Percentiles rank a stretch among this genome's conserved stretches.
phyloP scores from a whole-genome alignment of 2,797 vertebrate species.

The Trichosurus vulpecula region DNA sequence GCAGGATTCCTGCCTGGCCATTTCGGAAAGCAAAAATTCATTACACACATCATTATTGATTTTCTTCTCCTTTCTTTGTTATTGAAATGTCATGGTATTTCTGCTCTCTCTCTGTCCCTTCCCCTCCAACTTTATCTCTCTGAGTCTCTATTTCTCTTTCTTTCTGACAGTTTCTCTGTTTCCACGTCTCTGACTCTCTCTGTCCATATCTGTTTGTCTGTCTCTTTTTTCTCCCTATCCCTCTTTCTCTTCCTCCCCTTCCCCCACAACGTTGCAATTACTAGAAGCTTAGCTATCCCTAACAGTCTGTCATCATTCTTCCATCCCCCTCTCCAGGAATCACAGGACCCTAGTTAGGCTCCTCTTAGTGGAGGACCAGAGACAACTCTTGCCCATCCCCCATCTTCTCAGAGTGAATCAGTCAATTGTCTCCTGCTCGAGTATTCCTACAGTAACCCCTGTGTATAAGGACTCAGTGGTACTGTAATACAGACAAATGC shows the following conservation, averaged over 20 bases:
- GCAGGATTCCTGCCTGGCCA: constrained; percentile 75
- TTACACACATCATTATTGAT: constrained; percentile 76
- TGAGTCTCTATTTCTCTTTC: background rate
- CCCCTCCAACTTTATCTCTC: constrained; percentile 46
- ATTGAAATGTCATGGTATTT: constrained; percentile 41
- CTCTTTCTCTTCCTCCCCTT: constrained; percentile 17
- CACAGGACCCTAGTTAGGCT: background rate
- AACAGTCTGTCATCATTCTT: background rate
- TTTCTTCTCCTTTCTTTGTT: constrained; percentile 74
- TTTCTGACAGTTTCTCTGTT: background rate
- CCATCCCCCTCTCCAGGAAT: background rate
- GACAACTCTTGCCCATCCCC: background rate
- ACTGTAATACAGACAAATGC: background rate
- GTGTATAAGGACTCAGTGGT: background rate
- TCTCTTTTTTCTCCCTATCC: background rate
- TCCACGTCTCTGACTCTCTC: background rate
- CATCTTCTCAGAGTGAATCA: background rate
- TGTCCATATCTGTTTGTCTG: background rate
- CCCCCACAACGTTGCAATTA: constrained; percentile 64
- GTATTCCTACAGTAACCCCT: background rate
- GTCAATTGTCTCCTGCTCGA: background rate
- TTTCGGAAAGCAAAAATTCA: constrained; percentile 80
- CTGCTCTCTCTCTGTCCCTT: constrained; percentile 15
- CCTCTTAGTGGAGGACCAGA: background rate
- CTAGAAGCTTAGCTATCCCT: constrained; percentile 59